Base-by-base conservation (phyloP, 1,140 invertebrate species). In the Tyrophagus putrescentiae region DNA sequence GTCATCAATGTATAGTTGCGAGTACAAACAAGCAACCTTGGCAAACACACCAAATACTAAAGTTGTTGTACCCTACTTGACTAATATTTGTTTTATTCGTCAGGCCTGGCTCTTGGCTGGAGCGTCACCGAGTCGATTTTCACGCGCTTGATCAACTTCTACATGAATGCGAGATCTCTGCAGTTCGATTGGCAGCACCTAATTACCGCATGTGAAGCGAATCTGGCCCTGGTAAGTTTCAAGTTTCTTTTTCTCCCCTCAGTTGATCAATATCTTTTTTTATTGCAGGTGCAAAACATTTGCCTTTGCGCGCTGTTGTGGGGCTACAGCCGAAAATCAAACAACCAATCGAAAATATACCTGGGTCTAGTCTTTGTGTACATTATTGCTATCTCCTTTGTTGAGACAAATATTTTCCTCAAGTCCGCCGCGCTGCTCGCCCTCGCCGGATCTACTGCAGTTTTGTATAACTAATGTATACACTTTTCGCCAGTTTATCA, bases 161-260 rank as follows among this genome's bases (percentile, higher is more conserved):
- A 63, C 45, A 13, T 63, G 3, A 63, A 63, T 33, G 62, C 62
- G 4, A 33, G 48, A 39, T 63, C 62, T 6, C 29, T 63, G 31
- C 57, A 63, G 50, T 63, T 63, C 27, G 54, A 57, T 32, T 63
- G 62, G 62, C 62, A 36, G 21, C 44, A 63, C 39, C 31, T 63
- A 1, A 42, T 63, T 3, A 42, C 7, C 45, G 62, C 62, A 18
- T 27, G 32, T 25, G 62, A 61, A 25, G 62, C 62, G 6, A 63
- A 63, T 33, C 13, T 63, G 1, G 29, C 45, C 23, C 32, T 63
- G 42, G 62, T 63, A 59, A 7, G 57, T 61, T 7, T 61, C 31
- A n/a, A 61, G 11, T 60, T 36, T 23, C 18, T 60, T 21, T 60
- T 39, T 9, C n/a, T 57, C 11, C n/a, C n/a, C 13, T 60, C n/a